Percentiles rank a stretch among this genome's conserved stretches.
These are phyloP conservation scores for Ischnus inquisitorius DNA, from an alignment of 2,888 invertebrate species.

Conservation along the genomic window DNA sequence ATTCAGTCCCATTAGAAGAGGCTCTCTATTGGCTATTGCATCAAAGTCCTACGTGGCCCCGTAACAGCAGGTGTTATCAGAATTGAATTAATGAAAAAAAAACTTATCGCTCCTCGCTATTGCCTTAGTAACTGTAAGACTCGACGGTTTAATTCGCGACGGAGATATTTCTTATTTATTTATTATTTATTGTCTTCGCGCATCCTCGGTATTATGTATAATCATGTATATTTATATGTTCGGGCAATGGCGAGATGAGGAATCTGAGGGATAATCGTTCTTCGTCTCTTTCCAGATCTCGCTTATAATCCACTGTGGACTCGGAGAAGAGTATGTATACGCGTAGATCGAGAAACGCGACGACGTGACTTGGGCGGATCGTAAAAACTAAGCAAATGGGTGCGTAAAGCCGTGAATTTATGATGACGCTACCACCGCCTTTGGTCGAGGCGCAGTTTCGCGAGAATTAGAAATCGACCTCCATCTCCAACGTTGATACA, in stretches of 20 bases:
- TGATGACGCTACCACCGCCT: conserved; percentile 73
- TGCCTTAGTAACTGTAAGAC: neutral
- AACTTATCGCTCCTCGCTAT: neutral
- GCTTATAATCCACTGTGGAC: neutral
- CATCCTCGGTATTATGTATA: conserved; percentile 41
- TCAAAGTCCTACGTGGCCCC: neutral
- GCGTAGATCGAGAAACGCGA: conserved; percentile 37
- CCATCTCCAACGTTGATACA: conserved; percentile 72
- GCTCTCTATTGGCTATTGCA: neutral
- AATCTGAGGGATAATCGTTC: neutral
- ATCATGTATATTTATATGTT: conserved; percentile 40
- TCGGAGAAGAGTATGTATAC: conserved; percentile 47
- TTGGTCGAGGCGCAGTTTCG: conserved; percentile 66
- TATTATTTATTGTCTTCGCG: conserved; percentile 50
- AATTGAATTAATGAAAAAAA: conserved; percentile 16
- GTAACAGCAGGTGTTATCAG: neutral
- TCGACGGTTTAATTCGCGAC: conserved; percentile 25
- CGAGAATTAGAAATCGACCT: conserved; percentile 81
- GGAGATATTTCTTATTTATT: conserved; percentile 43
- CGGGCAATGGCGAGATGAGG: neutral
- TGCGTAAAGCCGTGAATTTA: conserved; percentile 79
- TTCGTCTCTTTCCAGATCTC: conserved; percentile 1
- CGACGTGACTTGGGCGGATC: conserved; percentile 74
- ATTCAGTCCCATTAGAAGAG: conserved; percentile 1
- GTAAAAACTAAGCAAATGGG: conserved; percentile 78